Evolutionary conservation across 2,113 vertebrate genomes (phyloP), one percentile per base, ranked within the genome.

Genomic region (Callithrix jacchus): DNA sequence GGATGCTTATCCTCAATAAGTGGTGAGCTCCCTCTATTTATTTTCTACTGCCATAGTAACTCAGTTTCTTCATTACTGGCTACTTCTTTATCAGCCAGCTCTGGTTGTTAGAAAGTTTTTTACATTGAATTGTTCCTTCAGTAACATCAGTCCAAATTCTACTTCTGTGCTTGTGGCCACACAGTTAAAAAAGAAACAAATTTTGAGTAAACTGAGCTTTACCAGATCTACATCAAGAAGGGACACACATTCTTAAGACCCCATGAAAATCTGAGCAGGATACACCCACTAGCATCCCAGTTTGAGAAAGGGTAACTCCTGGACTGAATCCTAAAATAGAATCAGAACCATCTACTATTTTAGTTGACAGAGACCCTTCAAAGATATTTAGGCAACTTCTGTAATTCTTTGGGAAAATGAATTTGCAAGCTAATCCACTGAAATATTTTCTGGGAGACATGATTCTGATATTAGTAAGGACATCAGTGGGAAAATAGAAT

Each of bases 361-460:
- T 82, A 89, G 37, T 32, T 85, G 76, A 80, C 35, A 64, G 47
- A 94, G 54, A 76, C 18, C 17, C 37, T 58, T 32, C 52, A 84
- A 87, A 87, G 76, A 56, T 70, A 18, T 45, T 37, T 32, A 47
- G 23, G 32, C 23, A 71, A 56, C 52, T 81, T 87, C 70, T 89
- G 4, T 35, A 91, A 64, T 66, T 93, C 37, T 66, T 93, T 37
- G 82, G 25, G 45, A 94, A 97, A 93, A 90, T 45, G 40, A 95
- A 20, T 73, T 93, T 94, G 42, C 3, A 49, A 89, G 5, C 37
- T 80, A 88, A 86, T 73, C 45, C 68, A 82, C 45, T 91, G 47
- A 61, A 71, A 52, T 89, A 91, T 94, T 96, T 89, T 89, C 83
- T 93, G 79, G 90, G 73, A 93, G 93, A 89, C 30, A 27, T 61